phyloP scores from a whole-genome alignment of 2,888 invertebrate species.

The Chesias legatella region DNA sequence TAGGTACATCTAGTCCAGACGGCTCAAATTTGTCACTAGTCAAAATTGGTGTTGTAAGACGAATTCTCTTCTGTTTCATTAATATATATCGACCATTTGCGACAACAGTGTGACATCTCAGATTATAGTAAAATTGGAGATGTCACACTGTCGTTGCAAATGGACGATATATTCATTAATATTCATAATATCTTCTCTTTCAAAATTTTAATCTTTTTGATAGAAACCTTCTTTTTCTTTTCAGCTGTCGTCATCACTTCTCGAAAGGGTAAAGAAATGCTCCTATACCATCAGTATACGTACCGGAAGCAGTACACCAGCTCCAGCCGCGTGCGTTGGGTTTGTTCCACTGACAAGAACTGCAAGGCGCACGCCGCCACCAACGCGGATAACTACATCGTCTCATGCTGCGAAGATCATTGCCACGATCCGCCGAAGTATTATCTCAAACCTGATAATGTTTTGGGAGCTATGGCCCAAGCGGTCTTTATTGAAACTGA shows the following conservation, averaged over 20 bases:
- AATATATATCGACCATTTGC: no score
- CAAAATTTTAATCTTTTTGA: no score
- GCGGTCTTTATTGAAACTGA: slow-evolving; percentile 46
- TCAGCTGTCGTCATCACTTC: slow-evolving; percentile 63
- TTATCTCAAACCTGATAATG: slow-evolving; percentile 58
- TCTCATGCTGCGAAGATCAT: slow-evolving; percentile 54
- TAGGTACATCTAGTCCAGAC: no score
- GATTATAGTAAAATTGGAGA: no score
- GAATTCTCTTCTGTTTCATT: no score
- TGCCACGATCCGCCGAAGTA: slow-evolving; percentile 67
- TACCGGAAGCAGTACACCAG: slow-evolving; percentile 64
- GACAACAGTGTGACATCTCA: no score
- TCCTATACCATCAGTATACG: slow-evolving; percentile 61
- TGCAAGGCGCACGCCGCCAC: slow-evolving; percentile 65
- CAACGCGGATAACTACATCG: slow-evolving; percentile 49
- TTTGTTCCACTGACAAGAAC: slow-evolving; percentile 66
- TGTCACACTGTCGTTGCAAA: no score
- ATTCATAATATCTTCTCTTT: no score
- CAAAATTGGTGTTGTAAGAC: no score
- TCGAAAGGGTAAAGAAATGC: slow-evolving; percentile 67
- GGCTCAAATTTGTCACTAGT: no score
- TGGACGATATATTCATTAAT: no score
- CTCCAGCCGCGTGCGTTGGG: slow-evolving; percentile 52
- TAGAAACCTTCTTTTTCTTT: no score
- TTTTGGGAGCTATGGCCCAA: slow-evolving; percentile 55